phyloP scores from a whole-genome alignment of 2,113 vertebrate species.

The Sardina pilchardus region DNA sequence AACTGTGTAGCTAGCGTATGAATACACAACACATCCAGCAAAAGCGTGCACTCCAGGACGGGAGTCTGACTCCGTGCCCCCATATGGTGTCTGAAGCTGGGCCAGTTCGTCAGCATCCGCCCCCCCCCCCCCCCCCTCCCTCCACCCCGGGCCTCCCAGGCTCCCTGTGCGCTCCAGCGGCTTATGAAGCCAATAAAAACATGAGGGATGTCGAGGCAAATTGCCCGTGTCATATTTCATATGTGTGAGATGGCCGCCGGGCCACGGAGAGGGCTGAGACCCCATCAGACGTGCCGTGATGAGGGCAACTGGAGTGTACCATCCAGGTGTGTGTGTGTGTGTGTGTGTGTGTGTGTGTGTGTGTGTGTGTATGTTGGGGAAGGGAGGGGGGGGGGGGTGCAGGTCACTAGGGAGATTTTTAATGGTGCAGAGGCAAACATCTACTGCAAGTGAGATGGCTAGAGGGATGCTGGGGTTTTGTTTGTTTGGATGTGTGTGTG shows the following conservation, averaged over 20 bases:
- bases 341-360: too few species aligned
- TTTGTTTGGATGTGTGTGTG: too few species aligned
- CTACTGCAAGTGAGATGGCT: too few species aligned
- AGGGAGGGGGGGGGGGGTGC: too few species aligned
- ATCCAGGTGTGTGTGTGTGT: too few species aligned
- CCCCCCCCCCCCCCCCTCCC: background rate
- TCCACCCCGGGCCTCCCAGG: background rate
- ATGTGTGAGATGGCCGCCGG: constrained; percentile 23
- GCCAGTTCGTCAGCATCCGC: background rate
- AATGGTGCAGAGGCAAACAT: too few species aligned
- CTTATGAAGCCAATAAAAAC: constrained; percentile 35
- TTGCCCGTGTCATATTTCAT: constrained; percentile 46
- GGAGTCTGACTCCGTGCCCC: background rate
- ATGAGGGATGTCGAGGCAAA: constrained; percentile 42
- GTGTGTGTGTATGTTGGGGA: too few species aligned
- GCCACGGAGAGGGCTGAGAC: background rate
- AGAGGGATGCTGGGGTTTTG: too few species aligned
- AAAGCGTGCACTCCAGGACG: background rate
- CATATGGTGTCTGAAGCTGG: background rate
- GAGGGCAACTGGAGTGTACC: too few species aligned
- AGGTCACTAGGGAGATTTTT: too few species aligned
- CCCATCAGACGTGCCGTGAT: too few species aligned
- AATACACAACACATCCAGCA: background rate
- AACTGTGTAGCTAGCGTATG: background rate
- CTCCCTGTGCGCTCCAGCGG: background rate